A percentile compares a stretch with the other conserved stretches of the same genome.
Evolutionary conservation across 2,888 invertebrate genomes (phyloP).

Genomic region (Psylliodes chrysocephalus): DNA sequence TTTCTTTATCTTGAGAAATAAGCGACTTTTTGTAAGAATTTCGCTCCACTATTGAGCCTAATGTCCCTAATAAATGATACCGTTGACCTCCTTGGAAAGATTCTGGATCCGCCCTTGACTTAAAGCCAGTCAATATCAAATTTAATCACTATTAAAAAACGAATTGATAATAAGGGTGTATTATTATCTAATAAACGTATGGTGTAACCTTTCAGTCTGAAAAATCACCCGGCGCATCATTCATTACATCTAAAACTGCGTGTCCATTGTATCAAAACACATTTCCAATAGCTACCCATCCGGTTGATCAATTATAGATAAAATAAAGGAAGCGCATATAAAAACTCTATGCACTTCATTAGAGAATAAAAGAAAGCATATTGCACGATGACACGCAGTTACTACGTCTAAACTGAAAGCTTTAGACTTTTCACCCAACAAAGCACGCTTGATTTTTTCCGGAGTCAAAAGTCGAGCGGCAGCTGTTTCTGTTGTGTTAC

Average conservation of each 20-base stretch:
- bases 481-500: background rate
- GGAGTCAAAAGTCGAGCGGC: background rate
- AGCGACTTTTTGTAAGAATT: too few species aligned
- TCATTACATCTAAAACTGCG: background rate
- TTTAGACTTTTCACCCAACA: background rate
- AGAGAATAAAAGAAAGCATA: background rate
- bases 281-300: background rate
- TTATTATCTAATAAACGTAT: too few species aligned
- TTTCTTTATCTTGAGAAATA: too few species aligned
- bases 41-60: too few species aligned
- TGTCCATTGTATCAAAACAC: background rate
- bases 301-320: constrained; percentile 3
- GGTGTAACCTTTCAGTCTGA: too few species aligned
- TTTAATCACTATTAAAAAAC: too few species aligned
- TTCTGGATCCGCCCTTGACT: too few species aligned
- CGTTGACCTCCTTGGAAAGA: too few species aligned
- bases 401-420: background rate
- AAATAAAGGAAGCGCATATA: background rate
- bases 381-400: background rate
- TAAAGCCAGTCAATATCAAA: too few species aligned
- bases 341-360: background rate
- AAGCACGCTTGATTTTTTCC: background rate
- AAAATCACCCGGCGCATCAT: background rate
- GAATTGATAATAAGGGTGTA: too few species aligned
- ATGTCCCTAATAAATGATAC: too few species aligned